Percentiles rank a stretch among this genome's conserved stretches.
Evolutionary conservation across 2,888 invertebrate genomes (phyloP).

Genomic region (Periphyllus acericola): DNA sequence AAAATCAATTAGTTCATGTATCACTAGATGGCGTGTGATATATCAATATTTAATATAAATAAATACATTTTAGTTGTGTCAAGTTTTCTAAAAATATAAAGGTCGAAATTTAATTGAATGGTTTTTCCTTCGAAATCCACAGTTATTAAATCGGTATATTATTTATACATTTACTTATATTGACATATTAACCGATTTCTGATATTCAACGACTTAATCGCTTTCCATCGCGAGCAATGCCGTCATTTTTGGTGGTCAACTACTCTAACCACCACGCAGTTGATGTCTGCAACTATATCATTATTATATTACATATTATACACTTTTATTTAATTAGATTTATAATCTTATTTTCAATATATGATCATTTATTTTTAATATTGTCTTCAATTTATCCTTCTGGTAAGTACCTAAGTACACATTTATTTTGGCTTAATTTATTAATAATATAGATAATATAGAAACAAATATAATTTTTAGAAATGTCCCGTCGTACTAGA

Average conservation of each 20-base stretch:
- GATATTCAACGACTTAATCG: not conserved
- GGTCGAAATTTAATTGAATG: not conserved
- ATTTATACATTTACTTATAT: not conserved
- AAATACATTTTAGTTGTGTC: not conserved
- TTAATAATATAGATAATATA: not conserved
- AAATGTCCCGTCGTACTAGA: not conserved
- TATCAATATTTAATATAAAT: not conserved
- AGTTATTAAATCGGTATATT: not conserved
- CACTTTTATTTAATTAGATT: too few species aligned
- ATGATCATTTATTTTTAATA: not conserved
- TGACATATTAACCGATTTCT: not conserved
- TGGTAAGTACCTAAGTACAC: not conserved
- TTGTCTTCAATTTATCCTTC: not conserved
- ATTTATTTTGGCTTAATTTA: not conserved
- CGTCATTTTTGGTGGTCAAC: constrained; percentile 11
- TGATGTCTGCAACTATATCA: not conserved
- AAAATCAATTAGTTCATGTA: not conserved
- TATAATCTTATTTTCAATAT: too few species aligned
- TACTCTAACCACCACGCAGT: not conserved
- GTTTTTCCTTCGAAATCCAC: not conserved
- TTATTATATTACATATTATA: not conserved
- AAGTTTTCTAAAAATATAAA: too few species aligned
- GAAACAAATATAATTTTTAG: constrained; percentile 11
- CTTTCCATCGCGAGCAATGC: not conserved
- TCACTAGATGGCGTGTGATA: not conserved